Evolutionary conservation across 2,888 invertebrate genomes (phyloP), one percentile per base, ranked within the genome.

Genomic region (Meta bourneti): DNA sequence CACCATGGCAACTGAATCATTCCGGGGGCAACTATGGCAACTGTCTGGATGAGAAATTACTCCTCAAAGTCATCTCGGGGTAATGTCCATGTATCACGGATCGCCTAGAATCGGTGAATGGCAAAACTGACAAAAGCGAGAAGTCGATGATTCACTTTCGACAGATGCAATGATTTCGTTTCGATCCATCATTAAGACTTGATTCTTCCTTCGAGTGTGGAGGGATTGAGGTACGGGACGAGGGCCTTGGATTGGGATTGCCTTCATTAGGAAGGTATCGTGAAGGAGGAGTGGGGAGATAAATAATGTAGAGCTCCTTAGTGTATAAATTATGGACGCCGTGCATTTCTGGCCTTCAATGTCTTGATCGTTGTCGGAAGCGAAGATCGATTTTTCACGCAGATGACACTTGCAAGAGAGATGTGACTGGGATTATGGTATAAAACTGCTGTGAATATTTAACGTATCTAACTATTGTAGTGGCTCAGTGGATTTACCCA

Each of bases 61-160:
- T 70, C 85, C n/a, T 86, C 85, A 86, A 86, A 86, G 85, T 86
- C 77, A 78, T 75, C 77, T 49, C 34, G 71, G 34, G 61, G 61
- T 70, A 82, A 82, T 82, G 54, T 52, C 74, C 78, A 86, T 86
- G 85, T 20, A 86, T 86, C 85, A 86, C 69, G 85, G 85, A 49
- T 77, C 20, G 72, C 52, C 71, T 71, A 20, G 75, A 51, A 54
- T 69, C 34, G 83, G 74, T 19, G 83, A 83, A 54, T 34, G 34
- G 72, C 74, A 75, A 84, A 75, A 84, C 75, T 75, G 84, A 84
- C 84, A 84, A 48, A 75, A 84, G 85, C 49, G 78, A 78, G 52
- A 51, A 78, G 70, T 70, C 77, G 85, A 86, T 86, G 85, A 86
- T 86, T 86, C 75, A 51, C 72, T 78, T 78, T 77, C 77, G 75